Base-by-base conservation (phyloP, 23 tunicate species). In the Oikopleura albicans region DNA sequence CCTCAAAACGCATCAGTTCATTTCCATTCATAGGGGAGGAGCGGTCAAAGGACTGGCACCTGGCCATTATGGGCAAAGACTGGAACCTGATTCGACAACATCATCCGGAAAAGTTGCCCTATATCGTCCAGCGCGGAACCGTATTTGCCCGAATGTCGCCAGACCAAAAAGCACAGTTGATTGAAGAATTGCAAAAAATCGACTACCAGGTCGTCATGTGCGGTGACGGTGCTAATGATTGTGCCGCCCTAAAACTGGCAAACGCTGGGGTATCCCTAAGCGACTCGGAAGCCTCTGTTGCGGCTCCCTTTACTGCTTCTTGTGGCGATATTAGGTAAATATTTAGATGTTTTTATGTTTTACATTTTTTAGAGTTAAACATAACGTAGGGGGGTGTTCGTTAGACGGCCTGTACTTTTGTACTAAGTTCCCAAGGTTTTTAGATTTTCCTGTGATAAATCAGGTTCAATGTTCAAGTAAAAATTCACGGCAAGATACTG, bases 131-230 rank as follows among this genome's bases (percentile, higher is more conserved):
- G 0, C 92, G 89, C 86, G 97, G 98, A 1, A 76, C 89, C 0
- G 85, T 93, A 56, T 93, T 93, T 76, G 98, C 98, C 4, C 91
- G 98, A 22, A 93, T 93, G 98, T 93, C 98, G 28, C 98, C 98
- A 38, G 87, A 85, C 22, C 98, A 93, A 86, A 93, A 93, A 87
- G 90, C 98, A 0, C 84, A 84, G 36, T 40, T 93, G 85, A 88
- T 93, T 86, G 98, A 90, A 66, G 76, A 76, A 0, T 75, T 93
- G 84, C 87, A 93, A 75, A 84, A 49, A 0, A 87, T 90, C 56
- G 98, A 86, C 40, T 88, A 93, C 86, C 98, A 93, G 84, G 89
- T 87, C 39, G 84, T 88, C 36, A 93, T 93, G 98, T 93, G 98
- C 40, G 98, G 98, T 27, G 98, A 93, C 63, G 98, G 98, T 16